Percentiles rank a stretch among this genome's conserved stretches.
phyloP scores from a whole-genome alignment of 2,888 invertebrate genomes.

The Pogonocherus hispidulus region DNA sequence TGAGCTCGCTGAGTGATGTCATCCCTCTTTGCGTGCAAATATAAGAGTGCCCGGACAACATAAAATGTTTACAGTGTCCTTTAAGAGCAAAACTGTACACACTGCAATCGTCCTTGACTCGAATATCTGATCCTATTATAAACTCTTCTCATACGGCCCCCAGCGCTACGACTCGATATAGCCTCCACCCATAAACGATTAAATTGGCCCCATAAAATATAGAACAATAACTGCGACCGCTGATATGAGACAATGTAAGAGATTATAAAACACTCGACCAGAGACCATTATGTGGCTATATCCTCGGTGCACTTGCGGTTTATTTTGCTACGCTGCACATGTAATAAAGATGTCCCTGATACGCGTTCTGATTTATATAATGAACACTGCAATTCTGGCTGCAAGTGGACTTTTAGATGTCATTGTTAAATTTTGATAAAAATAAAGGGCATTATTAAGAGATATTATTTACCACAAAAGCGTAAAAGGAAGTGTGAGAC shows the following conservation, averaged over 20 bases:
- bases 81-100: too few relatives aligned
- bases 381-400: neutral
- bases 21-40: too few relatives aligned
- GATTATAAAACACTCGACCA: conserved; percentile 13
- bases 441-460: too few relatives aligned
- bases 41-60: too few relatives aligned
- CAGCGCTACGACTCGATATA: conserved; percentile 10
- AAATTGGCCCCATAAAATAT: conserved; percentile 19
- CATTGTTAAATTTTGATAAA: too few relatives aligned
- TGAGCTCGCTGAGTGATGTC: too few relatives aligned
- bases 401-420: neutral
- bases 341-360: neutral
- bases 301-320: neutral
- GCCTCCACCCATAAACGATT: conserved; percentile 19
- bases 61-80: too few relatives aligned
- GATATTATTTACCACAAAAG: too few relatives aligned
- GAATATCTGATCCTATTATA: conserved; percentile 13
- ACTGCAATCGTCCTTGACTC: conserved; percentile 18
- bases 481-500: too few relatives aligned
- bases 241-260: conserved; percentile 8
- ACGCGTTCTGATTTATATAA: neutral
- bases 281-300: neutral
- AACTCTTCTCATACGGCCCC: conserved; percentile 8
- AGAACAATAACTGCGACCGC: conserved; percentile 8
- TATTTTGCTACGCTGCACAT: neutral